Evolutionary conservation across 2,888 invertebrate genomes (phyloP), one percentile per base, ranked within the genome.

Genomic region (Gerris lacustris): DNA sequence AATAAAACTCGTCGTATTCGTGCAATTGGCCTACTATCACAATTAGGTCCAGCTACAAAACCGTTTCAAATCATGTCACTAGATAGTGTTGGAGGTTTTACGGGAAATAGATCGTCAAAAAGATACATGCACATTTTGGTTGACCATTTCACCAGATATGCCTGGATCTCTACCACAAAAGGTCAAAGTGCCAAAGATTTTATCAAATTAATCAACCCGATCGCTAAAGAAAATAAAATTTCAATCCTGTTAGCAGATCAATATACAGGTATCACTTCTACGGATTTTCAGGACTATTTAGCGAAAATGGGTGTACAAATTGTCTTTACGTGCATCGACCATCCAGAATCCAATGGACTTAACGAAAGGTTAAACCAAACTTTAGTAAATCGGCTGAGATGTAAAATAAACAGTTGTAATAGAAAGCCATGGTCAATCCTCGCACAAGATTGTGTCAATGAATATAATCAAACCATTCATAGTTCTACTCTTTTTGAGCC

Each of bases 181-280:
- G 44, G 63, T 6, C 69, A 69, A 62, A 18, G 11, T 11, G 63
- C 69, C 11, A 62, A 55, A 31, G 69, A 62, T 63, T 69, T 69
- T n/a, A 67, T 67, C 31, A 67, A 67, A 9, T 45, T 67, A 64
- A 64, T 64, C n/a, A n/a, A 74, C 64, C 76, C 72, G 2, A 70
- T 74, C 63, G 15, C 71, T 70, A 73, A 75, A 67, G 72, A 75
- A 63, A 70, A 73, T 18, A 73, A 63, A 62, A 77, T 78, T 70
- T 73, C 67, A 31, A 76, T 73, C 63, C 66, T 78, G 15, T 70
- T 79, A 6, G 69, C 77, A 18, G 78, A 78, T 70, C 78, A 78
- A 76, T 78, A 78, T 70, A 75, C 77, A 7, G 77, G 77, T 55
- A 76, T 79, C 70, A 78, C 78, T 72, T 78, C 78, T 7, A 76